Percentiles rank a stretch among this genome's conserved stretches.
These are phyloP conservation scores for Ciconia stormi DNA, from an alignment of 2,113 vertebrate species.

Conservation along the genomic window DNA sequence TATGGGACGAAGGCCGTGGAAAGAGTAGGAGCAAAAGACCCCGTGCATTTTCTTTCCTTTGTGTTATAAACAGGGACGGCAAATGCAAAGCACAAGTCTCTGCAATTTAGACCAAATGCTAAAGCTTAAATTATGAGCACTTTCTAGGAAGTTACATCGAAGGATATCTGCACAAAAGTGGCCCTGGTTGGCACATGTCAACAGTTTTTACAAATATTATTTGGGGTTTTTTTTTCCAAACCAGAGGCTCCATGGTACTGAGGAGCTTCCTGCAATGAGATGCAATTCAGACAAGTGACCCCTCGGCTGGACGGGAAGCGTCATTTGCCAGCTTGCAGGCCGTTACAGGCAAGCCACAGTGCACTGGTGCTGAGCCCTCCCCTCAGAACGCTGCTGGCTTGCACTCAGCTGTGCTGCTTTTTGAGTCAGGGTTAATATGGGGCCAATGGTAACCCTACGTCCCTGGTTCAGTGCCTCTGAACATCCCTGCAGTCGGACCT, in stretches of 20 bases:
- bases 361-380: not conserved
- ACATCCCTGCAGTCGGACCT: not conserved
- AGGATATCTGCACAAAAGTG: not conserved
- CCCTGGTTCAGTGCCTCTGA: not conserved
- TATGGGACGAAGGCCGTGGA: not conserved
- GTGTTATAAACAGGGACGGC: not conserved
- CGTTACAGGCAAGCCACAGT: not conserved
- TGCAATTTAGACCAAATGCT: not conserved
- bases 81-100: not conserved
- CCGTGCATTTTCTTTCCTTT: not conserved
- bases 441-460: too few relatives aligned
- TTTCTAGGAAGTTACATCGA: not conserved
- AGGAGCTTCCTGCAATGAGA: not conserved
- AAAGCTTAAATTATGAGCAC: not conserved
- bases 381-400: not conserved
- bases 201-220: too few relatives aligned
- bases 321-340: not conserved
- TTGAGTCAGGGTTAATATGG: not conserved
- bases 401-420: not conserved
- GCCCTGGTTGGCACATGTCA: not conserved
- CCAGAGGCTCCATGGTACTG: not conserved
- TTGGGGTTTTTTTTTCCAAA: not conserved
- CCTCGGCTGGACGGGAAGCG: not conserved
- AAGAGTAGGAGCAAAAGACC: not conserved
- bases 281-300: not conserved